Base-by-base conservation (phyloP, 2,113 vertebrate species). In the Engraulis encrasicolus region DNA sequence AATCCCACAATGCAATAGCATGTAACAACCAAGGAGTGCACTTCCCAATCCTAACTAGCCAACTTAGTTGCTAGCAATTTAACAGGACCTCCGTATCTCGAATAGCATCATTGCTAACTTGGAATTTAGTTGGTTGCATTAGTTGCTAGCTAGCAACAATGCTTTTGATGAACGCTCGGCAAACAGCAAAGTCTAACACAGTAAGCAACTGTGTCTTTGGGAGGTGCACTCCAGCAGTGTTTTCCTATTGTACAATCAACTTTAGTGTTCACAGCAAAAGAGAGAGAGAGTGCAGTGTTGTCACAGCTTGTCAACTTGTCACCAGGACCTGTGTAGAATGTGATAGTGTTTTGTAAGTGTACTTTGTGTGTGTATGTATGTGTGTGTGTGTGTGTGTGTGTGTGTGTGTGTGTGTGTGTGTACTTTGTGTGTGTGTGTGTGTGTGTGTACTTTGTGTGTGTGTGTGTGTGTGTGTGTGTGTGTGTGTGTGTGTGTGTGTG, bases 361-460 rank as follows among this genome's bases (percentile, higher is more conserved):
- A 45, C 4, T 45, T 45, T 45, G 40, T 45, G 40, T 45, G 3
- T 45, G 40, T 45, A 14, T 14, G 58, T 66, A 23, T 61, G 23
- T 61, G 54, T 61, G 54, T 61, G 58, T 61, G n/a, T 61, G 58
- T 71, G 54, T 61, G n/a, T 61, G 58, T 66, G 58, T 66, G 58
- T 66, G 58, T 58, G 54, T 58, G 54, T 58, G 54, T 58, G 50
- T 58, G 0, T 58, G 54, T 58, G 54, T 58, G 50, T 58, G 0
- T 18, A n/a, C n/a, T 18, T 58, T 2, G 31, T 58, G 54, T 58
- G 54, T 58, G 54, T 58, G 54, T 58, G 54, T 58, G 54, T 58
- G 54, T 66, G 1, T 23, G 40, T 45, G 40, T 45, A 45, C 4
- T 45, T 45, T 45, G 40, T 45, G 40, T 45, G 3, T 45, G 40